phyloP scores from a whole-genome alignment of 2,113 vertebrate species.

The Lophochroa leadbeateri region DNA sequence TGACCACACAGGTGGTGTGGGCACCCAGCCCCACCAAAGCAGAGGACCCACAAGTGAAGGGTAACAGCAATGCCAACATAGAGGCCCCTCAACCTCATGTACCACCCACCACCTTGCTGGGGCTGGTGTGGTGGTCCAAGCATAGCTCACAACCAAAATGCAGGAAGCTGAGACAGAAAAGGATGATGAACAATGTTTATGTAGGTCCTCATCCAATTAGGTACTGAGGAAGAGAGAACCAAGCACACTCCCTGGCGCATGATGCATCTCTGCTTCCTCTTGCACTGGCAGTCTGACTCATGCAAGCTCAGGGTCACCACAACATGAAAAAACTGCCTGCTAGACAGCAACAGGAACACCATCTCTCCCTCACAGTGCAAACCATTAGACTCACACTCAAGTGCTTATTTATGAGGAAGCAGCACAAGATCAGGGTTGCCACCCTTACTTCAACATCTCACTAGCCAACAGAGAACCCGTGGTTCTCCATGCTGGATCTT shows the following conservation, averaged over 20 bases:
- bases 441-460: neutral
- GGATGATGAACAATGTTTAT: neutral
- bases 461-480: accelerated
- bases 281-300: neutral
- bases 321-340: neutral
- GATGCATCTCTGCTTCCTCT: neutral
- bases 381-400: neutral
- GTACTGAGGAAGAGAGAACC: neutral
- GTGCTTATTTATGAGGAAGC: neutral
- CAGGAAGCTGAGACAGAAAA: neutral
- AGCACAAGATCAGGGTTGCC: neutral
- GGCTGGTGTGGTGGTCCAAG: neutral
- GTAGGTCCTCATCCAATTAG: neutral
- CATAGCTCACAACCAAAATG: neutral
- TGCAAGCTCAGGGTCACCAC: neutral
- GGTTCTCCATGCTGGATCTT: neutral
- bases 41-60: neutral
- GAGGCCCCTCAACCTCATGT: neutral
- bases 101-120: neutral
- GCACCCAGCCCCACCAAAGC: neutral
- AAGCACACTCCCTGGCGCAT: neutral
- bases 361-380: neutral
- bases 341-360: neutral
- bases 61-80: neutral
- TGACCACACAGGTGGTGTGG: neutral